Evolutionary conservation across 2,888 invertebrate species (phyloP).

Genomic region (Drosophila sordidula): DNA sequence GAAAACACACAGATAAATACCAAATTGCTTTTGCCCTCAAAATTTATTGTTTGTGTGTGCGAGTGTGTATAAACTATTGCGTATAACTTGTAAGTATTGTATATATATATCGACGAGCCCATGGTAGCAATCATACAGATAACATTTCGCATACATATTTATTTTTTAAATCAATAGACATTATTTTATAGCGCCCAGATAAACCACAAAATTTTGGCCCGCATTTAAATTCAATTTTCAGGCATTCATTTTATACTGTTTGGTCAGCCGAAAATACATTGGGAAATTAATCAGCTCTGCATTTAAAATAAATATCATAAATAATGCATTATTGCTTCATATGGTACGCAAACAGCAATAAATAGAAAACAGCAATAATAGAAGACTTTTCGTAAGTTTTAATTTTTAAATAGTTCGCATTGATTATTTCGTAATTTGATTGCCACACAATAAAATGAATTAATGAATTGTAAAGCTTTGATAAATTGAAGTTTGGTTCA

Average conservation of each 20-base stretch:
- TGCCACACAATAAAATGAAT: background rate
- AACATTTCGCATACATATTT: background rate
- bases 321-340: slow-evolving; percentile 23
- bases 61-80: slow-evolving; percentile 25
- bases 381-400: background rate
- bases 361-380: no score
- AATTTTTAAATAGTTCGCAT: background rate
- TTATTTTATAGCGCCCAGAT: background rate
- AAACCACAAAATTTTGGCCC: slow-evolving; percentile 8
- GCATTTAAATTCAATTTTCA: slow-evolving; percentile 34
- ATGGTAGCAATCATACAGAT: background rate
- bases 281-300: slow-evolving; percentile 47
- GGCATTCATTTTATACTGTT: slow-evolving; percentile 27
- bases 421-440: background rate
- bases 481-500: background rate
- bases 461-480: background rate
- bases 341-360: slow-evolving; percentile 5
- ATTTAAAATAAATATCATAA: slow-evolving; percentile 42
- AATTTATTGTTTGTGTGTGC: slow-evolving; percentile 37
- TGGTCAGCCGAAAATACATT: slow-evolving; percentile 29
- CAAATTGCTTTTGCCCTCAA: slow-evolving; percentile 59
- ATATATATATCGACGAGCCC: slow-evolving; percentile 11
- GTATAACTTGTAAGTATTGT: slow-evolving; percentile 7
- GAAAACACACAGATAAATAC: slow-evolving; percentile 75
- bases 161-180: background rate